Conservation (phyloP, 1,140 invertebrate genomes). For the Cataglyphis hispanica region DNA sequence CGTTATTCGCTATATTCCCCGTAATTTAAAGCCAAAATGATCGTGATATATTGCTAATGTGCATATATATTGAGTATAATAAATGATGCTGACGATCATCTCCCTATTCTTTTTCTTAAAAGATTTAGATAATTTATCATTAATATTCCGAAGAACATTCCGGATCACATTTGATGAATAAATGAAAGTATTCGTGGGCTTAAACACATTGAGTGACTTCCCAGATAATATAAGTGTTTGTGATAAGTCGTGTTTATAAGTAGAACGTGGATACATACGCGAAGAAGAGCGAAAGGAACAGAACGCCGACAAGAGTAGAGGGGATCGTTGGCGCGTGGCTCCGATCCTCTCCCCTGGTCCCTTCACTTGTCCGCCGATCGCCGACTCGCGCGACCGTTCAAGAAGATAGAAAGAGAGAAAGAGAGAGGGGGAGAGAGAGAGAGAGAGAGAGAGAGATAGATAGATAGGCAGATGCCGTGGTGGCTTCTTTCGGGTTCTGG, state of each 20-base stretch:
- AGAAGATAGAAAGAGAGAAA: conserved; percentile 18
- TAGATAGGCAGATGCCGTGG: conserved; percentile 66
- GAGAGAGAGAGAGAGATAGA: too few relatives aligned
- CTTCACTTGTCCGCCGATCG: conserved; percentile 47
- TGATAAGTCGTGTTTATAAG: conserved; percentile 45
- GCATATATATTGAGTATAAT: not conserved
- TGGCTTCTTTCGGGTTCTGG: conserved; percentile 73
- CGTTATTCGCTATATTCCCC: not conserved
- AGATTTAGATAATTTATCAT: not conserved
- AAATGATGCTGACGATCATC: not conserved
- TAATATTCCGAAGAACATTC: not conserved
- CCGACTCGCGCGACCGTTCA: conserved; percentile 65
- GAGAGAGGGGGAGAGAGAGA: conserved; percentile 11
- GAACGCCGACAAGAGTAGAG: conserved; percentile 58
- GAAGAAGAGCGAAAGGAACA: conserved; percentile 53
- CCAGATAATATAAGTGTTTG: not conserved
- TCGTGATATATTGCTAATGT: not conserved
- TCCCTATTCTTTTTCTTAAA: too few relatives aligned
- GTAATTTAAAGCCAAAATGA: not conserved
- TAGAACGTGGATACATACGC: conserved; percentile 35
- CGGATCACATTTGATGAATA: not conserved
- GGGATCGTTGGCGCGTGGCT: conserved; percentile 78
- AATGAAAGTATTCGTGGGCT: not conserved
- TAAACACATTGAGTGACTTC: not conserved
- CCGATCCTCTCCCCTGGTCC: conserved; percentile 49